A percentile compares a stretch with the other conserved stretches of the same genome.
phyloP scores from a whole-genome alignment of 64 coral and sea anemone species.

The Hydrozoanthus tunicans region DNA sequence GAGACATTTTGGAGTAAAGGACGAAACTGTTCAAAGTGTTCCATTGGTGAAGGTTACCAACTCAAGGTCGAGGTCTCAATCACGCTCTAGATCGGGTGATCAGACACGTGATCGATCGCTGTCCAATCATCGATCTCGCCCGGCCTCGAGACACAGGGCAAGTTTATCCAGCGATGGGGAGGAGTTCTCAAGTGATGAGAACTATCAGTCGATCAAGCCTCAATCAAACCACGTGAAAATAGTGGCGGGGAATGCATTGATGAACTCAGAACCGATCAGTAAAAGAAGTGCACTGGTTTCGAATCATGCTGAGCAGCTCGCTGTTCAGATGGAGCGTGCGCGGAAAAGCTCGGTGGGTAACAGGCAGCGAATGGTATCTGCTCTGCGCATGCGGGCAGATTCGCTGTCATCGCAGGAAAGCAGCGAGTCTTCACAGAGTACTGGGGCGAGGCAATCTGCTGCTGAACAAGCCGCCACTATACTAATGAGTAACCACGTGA shows the following conservation, averaged over 20 bases:
- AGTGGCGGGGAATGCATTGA: constrained; percentile 24
- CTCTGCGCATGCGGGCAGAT: constrained; percentile 37
- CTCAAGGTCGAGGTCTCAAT: background rate
- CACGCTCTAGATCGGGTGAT: constrained; percentile 29
- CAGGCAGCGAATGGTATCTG: constrained; percentile 27
- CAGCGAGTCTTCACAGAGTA: constrained; percentile 53
- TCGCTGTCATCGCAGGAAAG: constrained; percentile 88
- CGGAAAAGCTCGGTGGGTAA: constrained; percentile 53
- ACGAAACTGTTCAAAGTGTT: constrained; percentile 26
- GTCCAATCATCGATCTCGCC: constrained; percentile 40
- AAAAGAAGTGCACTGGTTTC: constrained; percentile 10
- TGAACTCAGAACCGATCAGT: background rate
- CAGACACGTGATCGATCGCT: constrained; percentile 24
- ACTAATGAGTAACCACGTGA: constrained; percentile 68
- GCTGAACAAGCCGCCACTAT: constrained; percentile 78
- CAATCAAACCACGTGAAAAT: background rate
- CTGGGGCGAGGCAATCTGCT: constrained; percentile 57
- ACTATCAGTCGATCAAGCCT: constrained; percentile 22
- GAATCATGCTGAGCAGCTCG: constrained; percentile 81
- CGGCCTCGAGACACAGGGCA: background rate
- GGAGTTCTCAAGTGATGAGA: constrained; percentile 65
- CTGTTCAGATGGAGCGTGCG: constrained; percentile 65
- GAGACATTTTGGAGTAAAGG: background rate
- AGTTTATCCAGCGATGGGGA: constrained; percentile 47
- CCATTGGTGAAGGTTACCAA: constrained; percentile 10